A percentile compares a stretch with the other conserved stretches of the same genome.
Evolutionary conservation across 2,113 vertebrate species (phyloP).

Genomic region (Talpa occidentalis): DNA sequence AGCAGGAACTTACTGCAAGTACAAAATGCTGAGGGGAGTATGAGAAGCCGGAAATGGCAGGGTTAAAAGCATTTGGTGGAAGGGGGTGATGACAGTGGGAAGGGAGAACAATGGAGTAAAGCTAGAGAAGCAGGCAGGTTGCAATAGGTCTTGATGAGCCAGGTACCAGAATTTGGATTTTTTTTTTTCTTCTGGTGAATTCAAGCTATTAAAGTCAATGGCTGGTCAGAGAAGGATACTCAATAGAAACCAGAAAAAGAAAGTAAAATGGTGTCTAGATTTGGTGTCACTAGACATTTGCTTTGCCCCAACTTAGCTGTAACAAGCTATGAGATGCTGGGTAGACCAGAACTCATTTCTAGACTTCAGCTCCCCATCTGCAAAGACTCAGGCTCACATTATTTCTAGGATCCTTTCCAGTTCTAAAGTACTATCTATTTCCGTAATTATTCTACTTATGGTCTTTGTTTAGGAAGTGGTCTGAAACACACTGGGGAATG

Average conservation of each 20-base stretch:
- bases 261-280: too few species aligned
- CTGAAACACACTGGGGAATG: conserved; percentile 17
- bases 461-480: conserved; percentile 11
- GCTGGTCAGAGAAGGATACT: not conserved
- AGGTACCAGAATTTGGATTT: not conserved
- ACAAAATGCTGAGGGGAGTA: not conserved
- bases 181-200: not conserved
- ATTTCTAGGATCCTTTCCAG: conserved; percentile 40
- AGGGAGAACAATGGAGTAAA: not conserved
- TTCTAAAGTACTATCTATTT: conserved; percentile 10
- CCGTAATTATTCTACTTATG: conserved; percentile 8
- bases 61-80: not conserved
- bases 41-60: not conserved
- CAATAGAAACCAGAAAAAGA: not conserved
- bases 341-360: not conserved
- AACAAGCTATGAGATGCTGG: not conserved
- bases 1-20: not conserved
- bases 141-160: not conserved
- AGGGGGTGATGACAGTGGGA: too few species aligned
- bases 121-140: not conserved
- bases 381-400: not conserved
- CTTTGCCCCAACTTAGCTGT: not conserved
- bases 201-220: too few species aligned
- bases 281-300: accelerated
- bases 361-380: not conserved